These are phyloP conservation scores for Morphnarchus princeps DNA, from an alignment of 2,113 vertebrate species.

Conservation along the genomic window DNA sequence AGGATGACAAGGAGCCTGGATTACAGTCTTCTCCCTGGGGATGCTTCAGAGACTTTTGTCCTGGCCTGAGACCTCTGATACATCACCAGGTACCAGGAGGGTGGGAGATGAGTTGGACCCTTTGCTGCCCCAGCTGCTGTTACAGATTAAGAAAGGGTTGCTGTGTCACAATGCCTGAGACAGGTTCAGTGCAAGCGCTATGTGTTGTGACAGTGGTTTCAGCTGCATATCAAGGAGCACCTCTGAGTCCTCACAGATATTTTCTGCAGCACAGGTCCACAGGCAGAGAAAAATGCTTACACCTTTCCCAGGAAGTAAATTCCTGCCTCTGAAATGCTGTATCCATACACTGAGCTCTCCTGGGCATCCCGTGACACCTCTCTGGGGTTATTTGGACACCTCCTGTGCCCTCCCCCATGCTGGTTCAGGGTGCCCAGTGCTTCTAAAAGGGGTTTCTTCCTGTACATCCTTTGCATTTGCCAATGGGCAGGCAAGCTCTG, in stretches of 20 bases:
- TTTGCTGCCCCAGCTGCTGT: background rate
- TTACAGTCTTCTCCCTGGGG: background rate
- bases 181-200: background rate
- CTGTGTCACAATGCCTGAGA: fast-evolving
- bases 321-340: background rate
- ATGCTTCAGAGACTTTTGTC: background rate
- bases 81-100: background rate
- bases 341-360: background rate
- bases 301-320: background rate
- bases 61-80: background rate
- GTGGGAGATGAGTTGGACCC: background rate
- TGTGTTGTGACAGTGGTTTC: background rate
- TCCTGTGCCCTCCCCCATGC: background rate
- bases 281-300: background rate
- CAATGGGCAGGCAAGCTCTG: background rate
- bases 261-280: background rate
- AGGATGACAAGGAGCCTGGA: background rate
- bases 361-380: background rate
- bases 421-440: background rate
- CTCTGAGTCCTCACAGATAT: background rate
- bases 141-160: background rate
- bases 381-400: background rate
- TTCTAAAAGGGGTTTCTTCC: background rate
- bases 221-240: fast-evolving
- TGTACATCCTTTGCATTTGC: background rate